phyloP scores from a whole-genome alignment of 2,113 vertebrate genomes.

The Octodon degus region DNA sequence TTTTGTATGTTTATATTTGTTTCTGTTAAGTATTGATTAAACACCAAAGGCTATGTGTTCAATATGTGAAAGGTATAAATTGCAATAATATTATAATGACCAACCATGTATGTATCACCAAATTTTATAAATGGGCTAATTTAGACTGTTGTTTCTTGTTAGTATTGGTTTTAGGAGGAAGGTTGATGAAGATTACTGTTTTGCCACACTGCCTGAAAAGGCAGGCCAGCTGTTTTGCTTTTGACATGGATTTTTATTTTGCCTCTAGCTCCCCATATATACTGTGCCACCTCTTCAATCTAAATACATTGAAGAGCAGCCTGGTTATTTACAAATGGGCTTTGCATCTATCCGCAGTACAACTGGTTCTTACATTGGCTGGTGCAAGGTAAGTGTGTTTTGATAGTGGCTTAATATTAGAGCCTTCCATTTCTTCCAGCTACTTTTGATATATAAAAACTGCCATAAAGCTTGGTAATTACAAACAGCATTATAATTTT shows the following conservation, averaged over 20 bases:
- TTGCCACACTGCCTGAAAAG: conserved; percentile 18
- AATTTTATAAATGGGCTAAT: neutral
- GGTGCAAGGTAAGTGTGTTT: conserved; percentile 88
- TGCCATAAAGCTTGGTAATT: neutral
- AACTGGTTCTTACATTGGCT: conserved; percentile 80
- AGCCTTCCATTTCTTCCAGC: conserved; percentile 57
- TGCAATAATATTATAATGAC: neutral
- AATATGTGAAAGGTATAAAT: conserved; percentile 20
- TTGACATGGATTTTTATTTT: conserved; percentile 28
- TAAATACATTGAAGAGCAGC: conserved; percentile 87
- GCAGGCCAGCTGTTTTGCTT: conserved; percentile 20
- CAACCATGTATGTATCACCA: neutral
- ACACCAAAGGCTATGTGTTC: neutral
- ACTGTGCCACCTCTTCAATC: conserved; percentile 79
- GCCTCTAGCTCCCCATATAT: conserved; percentile 91
- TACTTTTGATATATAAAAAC: neutral
- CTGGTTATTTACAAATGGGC: conserved; percentile 87
- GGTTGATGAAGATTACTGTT: conserved; percentile 35
- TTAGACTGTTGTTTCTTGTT: neutral
- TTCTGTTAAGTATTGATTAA: conserved; percentile 37
- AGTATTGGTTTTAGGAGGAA: conserved; percentile 46
- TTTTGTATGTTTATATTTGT: neutral
- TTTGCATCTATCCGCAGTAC: conserved; percentile 83
- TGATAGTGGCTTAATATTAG: conserved; percentile 15
- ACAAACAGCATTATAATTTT: conserved; percentile 16